These are phyloP conservation scores for Festucalex cinctus DNA, from an alignment of 2,113 vertebrate species.

Conservation along the genomic window DNA sequence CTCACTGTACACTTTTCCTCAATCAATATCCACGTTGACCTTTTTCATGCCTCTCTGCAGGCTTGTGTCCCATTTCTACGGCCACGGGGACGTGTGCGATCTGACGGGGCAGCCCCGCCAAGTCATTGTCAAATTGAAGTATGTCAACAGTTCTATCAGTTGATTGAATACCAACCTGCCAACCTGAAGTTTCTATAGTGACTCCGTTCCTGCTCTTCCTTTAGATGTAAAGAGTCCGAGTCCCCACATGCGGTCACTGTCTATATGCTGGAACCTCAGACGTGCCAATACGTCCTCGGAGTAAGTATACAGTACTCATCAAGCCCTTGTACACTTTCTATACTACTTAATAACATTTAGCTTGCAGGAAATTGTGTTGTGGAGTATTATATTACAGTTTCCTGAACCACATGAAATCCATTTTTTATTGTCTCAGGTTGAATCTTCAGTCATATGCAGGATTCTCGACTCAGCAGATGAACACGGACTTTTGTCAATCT, in stretches of 20 bases:
- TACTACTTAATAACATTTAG: not conserved
- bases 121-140: conserved; percentile 98
- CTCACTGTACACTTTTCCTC: not conserved
- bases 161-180: not conserved
- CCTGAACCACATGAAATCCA: not conserved
- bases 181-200: not conserved
- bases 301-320: conserved; percentile 68
- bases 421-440: conserved; percentile 73
- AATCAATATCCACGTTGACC: not conserved
- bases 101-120: conserved; percentile 93
- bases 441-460: conserved; percentile 97
- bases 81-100: conserved; percentile 93
- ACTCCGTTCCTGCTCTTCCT: conserved; percentile 15
- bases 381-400: too few relatives aligned
- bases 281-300: conserved; percentile 96
- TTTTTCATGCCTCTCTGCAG: conserved; percentile 54
- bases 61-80: conserved; percentile 96
- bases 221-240: conserved; percentile 96
- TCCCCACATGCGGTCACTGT: conserved; percentile 98
- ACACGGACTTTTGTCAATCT: conserved; percentile 88
- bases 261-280: conserved; percentile 96
- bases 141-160: conserved; percentile 55
- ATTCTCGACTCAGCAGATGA: conserved; percentile 96
- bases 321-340: not conserved
- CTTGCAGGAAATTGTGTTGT: too few relatives aligned